Base-by-base conservation (phyloP, 1,140 invertebrate genomes). In the Holcopasites calliopsidis region DNA sequence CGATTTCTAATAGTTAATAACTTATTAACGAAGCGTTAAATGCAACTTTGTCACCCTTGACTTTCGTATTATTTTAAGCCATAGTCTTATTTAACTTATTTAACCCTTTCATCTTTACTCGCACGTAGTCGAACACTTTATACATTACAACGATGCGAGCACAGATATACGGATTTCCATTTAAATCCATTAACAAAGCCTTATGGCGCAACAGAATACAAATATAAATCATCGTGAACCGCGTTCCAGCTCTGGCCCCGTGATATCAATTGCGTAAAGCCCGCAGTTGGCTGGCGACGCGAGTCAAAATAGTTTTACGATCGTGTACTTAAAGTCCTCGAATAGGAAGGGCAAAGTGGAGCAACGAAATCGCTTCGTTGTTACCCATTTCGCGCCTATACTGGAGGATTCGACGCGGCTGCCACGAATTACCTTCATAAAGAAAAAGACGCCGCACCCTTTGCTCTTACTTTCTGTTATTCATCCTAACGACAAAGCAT, bases 271-370 rank as follows among this genome's bases (percentile, higher is more conserved):
- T 40, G 18, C 16, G 21, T 21, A 2, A 10, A 47, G 42, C 3
- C 10, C 49, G 7, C 18, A 55, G 4, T 31, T 44, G 26, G 49
- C 16, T 4, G 11, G 21, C 62, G 54, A 72, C 40, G 62, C 75
- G 38, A 83, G 75, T 83, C 68, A 77, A 86, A 85, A 86, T 84
- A 84, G 80, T 74, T 85, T 86, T 82, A 84, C 76, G 82, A 83
- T 31, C 49, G 33, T 50, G 38, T 11, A 6, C 21, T 66, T 26
- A 57, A 28, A 23, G 28, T n/a, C 21, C 8, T 38, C 28, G 28
- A 42, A n/a, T n/a, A n/a, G n/a, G n/a, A n/a, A n/a, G n/a, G n/a
- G n/a, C n/a, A n/a, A n/a, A n/a, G n/a, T n/a, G 13, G 18, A 26
- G 7, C 6, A 18, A 31, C 35, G 21, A 35, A 49, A 73, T 73